Conservation (phyloP, 2,888 invertebrate species). For the Taenaris catops region DNA sequence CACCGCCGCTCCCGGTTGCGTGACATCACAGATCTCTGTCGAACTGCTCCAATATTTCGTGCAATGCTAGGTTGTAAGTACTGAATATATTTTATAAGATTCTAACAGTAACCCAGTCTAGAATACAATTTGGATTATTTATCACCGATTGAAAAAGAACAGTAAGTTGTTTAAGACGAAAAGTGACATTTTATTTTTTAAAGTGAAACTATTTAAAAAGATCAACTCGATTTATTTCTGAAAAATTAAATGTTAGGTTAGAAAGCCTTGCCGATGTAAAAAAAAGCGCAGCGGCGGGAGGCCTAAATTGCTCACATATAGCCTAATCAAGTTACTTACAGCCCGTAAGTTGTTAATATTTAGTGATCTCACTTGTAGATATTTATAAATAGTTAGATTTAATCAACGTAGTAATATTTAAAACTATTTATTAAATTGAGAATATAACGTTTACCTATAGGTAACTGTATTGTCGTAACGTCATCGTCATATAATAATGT, state of each 20-base stretch:
- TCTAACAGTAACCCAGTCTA: constrained; percentile 21
- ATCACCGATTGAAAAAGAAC: no score
- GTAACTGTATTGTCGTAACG: background rate
- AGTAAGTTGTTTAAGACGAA: no score
- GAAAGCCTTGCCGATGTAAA: no score
- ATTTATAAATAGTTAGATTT: constrained; percentile 27
- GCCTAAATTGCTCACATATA: constrained; percentile 16
- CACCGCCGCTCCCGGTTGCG: constrained; percentile 67
- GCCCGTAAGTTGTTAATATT: constrained; percentile 15
- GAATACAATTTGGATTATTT: no score
- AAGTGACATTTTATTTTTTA: no score
- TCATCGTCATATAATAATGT: no score
- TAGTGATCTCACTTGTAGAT: constrained; percentile 58
- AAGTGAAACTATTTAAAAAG: no score
- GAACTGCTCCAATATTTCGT: constrained; percentile 53
- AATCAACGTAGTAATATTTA: constrained; percentile 18
- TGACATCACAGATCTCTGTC: constrained; percentile 50
- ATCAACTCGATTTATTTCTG: no score
- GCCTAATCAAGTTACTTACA: constrained; percentile 3
- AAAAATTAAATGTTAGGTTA: no score
- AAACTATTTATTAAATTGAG: constrained; percentile 25
- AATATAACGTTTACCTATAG: no score
- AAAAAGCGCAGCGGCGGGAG: constrained; percentile 20
- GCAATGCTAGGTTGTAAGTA: constrained; percentile 80
- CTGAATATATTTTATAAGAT: constrained; percentile 37